These are phyloP conservation scores for Hydractinia symbiolongicarpus DNA, from an alignment of 30 jellyfish, hydroid and myxozoan species.

Conservation along the genomic window DNA sequence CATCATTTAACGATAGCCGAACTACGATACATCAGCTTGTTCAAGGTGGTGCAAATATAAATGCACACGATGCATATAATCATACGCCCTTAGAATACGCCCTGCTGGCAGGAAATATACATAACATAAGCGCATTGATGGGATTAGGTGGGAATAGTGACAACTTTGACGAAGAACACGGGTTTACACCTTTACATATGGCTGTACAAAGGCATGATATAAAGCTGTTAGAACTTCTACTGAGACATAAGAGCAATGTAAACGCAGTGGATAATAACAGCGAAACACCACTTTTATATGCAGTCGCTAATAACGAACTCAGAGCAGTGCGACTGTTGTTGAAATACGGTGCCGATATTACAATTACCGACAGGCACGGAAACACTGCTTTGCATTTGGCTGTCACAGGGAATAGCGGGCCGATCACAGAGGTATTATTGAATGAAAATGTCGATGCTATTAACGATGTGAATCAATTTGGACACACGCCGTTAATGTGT, in stretches of 20 bases:
- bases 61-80: slow-evolving; percentile 6
- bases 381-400: slow-evolving; percentile 12
- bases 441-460: background rate
- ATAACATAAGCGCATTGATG: slow-evolving; percentile 12
- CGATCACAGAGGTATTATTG: slow-evolving; percentile 1
- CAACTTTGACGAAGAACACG: slow-evolving; percentile 12
- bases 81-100: slow-evolving; percentile 32
- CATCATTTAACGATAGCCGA: slow-evolving; percentile 4
- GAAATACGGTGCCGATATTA: background rate
- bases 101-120: background rate
- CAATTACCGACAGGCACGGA: slow-evolving; percentile 2
- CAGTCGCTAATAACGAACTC: background rate
- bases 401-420: background rate
- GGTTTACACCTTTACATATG: slow-evolving; percentile 27
- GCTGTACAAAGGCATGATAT: slow-evolving; percentile 4
- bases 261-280: slow-evolving; percentile 32
- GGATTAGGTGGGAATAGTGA: slow-evolving; percentile 11
- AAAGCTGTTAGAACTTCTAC: background rate
- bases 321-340: background rate
- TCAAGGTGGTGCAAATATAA: slow-evolving; percentile 7
- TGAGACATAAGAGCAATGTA: background rate
- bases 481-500: slow-evolving; percentile 1
- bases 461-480: background rate
- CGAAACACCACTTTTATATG: slow-evolving; percentile 27
- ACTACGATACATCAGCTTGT: slow-evolving; percentile 22